A percentile compares a stretch with the other conserved stretches of the same genome.
These are phyloP conservation scores for Argyresthia goedartella DNA, from an alignment of 2,888 invertebrate species.

Conservation along the genomic window DNA sequence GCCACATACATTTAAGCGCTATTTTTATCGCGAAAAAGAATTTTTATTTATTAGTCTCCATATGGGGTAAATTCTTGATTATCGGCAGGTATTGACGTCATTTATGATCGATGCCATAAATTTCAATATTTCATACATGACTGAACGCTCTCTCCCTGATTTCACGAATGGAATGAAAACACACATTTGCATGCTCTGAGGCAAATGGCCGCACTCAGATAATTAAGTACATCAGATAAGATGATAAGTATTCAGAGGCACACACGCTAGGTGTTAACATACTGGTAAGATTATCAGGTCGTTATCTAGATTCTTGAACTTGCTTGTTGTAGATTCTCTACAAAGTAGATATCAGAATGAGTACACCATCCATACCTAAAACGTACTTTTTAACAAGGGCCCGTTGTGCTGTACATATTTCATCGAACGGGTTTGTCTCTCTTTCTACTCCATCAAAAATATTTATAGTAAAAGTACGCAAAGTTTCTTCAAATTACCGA, in stretches of 20 bases:
- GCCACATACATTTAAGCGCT: too few species aligned
- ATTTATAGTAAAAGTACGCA: too few species aligned
- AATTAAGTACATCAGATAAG: conserved; percentile 49
- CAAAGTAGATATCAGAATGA: too few species aligned
- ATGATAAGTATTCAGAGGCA: conserved; percentile 5
- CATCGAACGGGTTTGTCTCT: too few species aligned
- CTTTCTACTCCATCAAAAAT: too few species aligned
- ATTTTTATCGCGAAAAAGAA: too few species aligned
- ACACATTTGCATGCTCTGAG: conserved; percentile 45
- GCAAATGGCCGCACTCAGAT: conserved; percentile 15
- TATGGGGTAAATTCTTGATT: not conserved
- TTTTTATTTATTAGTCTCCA: not conserved
- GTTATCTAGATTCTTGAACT: too few species aligned
- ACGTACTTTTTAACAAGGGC: too few species aligned
- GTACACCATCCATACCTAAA: too few species aligned
- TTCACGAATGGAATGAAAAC: conserved; percentile 49
- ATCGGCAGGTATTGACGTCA: not conserved
- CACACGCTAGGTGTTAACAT: not conserved
- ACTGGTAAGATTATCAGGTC: not conserved
- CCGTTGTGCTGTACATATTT: too few species aligned
- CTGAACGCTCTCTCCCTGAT: conserved; percentile 51
- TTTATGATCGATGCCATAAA: conserved; percentile 11
- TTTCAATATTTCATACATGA: conserved; percentile 30
- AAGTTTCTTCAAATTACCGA: too few species aligned
- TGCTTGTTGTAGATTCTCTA: too few species aligned